Base-by-base conservation (phyloP, 35 echinoderm and acorn worm species). In the Ophioderma brevispina region DNA sequence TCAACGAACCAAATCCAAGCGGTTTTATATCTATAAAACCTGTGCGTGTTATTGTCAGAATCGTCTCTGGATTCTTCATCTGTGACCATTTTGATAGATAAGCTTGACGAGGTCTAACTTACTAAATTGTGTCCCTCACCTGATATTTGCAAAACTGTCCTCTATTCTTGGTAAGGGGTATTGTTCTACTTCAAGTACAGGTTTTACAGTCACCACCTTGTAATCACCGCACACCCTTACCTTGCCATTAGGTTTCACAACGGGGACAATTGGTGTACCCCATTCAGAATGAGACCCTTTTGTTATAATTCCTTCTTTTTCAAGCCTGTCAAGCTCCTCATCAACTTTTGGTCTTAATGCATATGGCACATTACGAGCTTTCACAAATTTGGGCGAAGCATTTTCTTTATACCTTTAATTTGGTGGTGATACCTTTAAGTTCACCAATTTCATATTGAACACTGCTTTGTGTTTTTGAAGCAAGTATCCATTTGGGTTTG, bases 201-300 rank as follows among this genome's bases (percentile, higher is more conserved):
- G 75, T 31, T 94, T 94, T 33, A 95, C 37, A 0, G 89, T 80
- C 6, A 46, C 41, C 13, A 87, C 79, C 80, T 94, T 95, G 39
- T 89, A 96, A 86, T 96, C 90, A 4, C 90, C 86, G 78, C 94
- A 96, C 4, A 93, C 35, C 23, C 90, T 33, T 25, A 92, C 31
- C 0, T 36, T 43, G 1, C 78, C 84, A 70, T 96, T 90, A 18
- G 14, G 15, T 37, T 96, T 96, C n/a, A 84, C 56, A 34, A 92
- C 89, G n/a, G 84, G 82, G 18, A 96, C 90, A 25, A 96, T 82
- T n/a, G 90, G 90, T 75, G 94, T 38, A 35, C 82, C 93, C 93
- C 88, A 94, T 6, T 87, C 63, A 76, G 82, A 87, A 25, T 87
- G 31, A 13, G 41, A 46, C 19, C 88, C 85, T 40, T 38, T 33